A percentile compares a stretch with the other conserved stretches of the same genome.
These are phyloP conservation scores for Periophthalmodon schlosseri DNA, from an alignment of 2,113 vertebrate genomes.

Conservation along the genomic window DNA sequence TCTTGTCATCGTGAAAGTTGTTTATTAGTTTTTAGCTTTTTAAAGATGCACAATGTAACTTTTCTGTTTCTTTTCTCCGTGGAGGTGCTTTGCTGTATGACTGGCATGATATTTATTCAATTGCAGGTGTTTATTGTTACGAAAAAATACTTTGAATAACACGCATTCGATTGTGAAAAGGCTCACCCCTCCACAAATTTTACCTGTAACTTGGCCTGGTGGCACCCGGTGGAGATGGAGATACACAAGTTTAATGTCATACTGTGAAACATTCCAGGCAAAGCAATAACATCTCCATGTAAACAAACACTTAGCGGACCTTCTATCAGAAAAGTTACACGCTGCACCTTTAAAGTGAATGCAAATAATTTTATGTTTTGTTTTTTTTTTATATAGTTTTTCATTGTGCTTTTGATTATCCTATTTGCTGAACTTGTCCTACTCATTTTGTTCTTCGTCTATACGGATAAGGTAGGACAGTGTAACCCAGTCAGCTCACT, in stretches of 20 bases:
- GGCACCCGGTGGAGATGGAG: too few species aligned
- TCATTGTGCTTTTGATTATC: constrained; percentile 91
- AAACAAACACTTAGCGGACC: not conserved
- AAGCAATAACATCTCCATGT: not conserved
- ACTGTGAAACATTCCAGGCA: not conserved
- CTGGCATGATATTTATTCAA: not conserved
- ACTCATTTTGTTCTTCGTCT: constrained; percentile 95
- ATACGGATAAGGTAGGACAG: constrained; percentile 89
- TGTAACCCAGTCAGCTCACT: not conserved
- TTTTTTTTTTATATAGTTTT: constrained; percentile 81
- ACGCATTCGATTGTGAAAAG: not conserved
- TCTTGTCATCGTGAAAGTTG: not conserved
- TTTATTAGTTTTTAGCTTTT: not conserved
- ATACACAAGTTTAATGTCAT: too few species aligned
- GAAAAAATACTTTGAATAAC: too few species aligned
- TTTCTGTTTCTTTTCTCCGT: not conserved
- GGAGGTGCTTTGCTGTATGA: not conserved
- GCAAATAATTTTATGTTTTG: not conserved
- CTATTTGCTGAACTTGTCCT: constrained; percentile 93
- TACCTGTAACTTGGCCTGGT: too few species aligned
- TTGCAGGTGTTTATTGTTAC: not conserved
- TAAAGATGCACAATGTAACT: not conserved
- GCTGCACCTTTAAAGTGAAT: not conserved
- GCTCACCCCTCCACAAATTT: too few species aligned
- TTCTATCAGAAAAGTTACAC: not conserved